Percentiles rank a stretch among this genome's conserved stretches.
Evolutionary conservation across 2,113 vertebrate genomes (phyloP).

Genomic region (Hippocampus zosterae): DNA sequence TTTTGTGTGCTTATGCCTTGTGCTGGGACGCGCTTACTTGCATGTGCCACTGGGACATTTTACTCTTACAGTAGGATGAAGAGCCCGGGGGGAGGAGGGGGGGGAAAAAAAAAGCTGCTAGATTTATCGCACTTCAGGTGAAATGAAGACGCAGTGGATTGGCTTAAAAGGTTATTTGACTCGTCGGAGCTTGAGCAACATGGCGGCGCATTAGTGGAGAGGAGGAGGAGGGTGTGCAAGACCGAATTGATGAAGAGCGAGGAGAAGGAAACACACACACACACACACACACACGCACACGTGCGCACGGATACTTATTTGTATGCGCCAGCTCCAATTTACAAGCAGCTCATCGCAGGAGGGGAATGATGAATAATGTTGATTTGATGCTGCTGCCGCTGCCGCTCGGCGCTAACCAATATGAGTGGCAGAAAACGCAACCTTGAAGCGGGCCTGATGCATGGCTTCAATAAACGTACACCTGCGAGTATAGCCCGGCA

Average conservation of each 20-base stretch:
- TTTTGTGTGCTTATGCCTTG: not conserved
- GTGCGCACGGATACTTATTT: constrained; percentile 5
- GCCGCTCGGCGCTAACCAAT: not conserved
- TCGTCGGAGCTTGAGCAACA: constrained; percentile 5
- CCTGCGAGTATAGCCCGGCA: not conserved
- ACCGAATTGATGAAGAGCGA: constrained; percentile 18
- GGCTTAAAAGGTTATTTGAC: constrained; percentile 72
- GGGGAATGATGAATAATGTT: constrained; percentile 26
- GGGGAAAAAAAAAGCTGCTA: constrained; percentile 3
- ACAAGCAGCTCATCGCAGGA: constrained; percentile 4
- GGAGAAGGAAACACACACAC: constrained; percentile 7
- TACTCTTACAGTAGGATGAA: not conserved
- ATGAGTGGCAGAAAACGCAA: constrained; percentile 1
- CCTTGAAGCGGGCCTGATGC: not conserved
- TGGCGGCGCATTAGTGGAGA: constrained; percentile 40
- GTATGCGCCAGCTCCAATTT: constrained; percentile 11
- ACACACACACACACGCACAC: too few species aligned
- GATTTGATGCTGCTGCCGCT: constrained; percentile 15
- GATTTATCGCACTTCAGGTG: constrained; percentile 27
- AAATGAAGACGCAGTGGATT: constrained; percentile 55
- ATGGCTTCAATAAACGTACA: not conserved
- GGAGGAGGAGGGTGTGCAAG: constrained; percentile 13
- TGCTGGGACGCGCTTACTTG: not conserved
- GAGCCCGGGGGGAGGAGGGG: not conserved
- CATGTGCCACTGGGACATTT: constrained; percentile 3